Percentiles rank a stretch among this genome's conserved stretches.
These are phyloP conservation scores for Chelonus formosanus DNA, from an alignment of 2,888 invertebrate species.

Conservation along the genomic window DNA sequence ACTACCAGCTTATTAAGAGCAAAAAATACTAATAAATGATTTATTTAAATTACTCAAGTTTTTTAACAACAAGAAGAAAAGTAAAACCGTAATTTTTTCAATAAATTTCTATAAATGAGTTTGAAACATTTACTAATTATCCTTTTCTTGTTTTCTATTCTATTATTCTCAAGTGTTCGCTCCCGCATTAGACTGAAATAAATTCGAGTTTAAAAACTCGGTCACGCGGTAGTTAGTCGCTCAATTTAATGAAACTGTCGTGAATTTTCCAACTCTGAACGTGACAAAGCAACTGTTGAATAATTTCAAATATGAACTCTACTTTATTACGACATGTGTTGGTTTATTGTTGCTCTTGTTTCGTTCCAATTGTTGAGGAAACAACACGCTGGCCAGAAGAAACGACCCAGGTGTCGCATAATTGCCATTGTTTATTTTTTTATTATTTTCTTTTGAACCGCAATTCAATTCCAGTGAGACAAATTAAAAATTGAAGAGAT, in stretches of 20 bases:
- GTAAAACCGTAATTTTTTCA: too few species aligned
- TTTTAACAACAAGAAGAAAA: too few species aligned
- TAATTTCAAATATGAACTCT: conserved; percentile 25
- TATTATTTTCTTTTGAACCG: conserved; percentile 12
- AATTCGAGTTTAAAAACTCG: conserved; percentile 49
- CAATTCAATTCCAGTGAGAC: conserved; percentile 33
- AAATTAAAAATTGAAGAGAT: conserved; percentile 24
- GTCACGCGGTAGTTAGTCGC: conserved; percentile 50
- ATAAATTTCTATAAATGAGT: too few species aligned
- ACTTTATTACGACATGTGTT: conserved; percentile 13
- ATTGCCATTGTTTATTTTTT: not conserved
- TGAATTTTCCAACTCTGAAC: conserved; percentile 27
- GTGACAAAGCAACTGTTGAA: conserved; percentile 21
- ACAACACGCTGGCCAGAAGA: conserved; percentile 3
- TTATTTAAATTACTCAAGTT: too few species aligned
- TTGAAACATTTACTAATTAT: too few species aligned
- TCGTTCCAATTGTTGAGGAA: conserved; percentile 20
- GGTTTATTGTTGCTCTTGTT: not conserved
- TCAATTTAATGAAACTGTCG: conserved; percentile 55
- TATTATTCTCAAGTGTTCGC: conserved; percentile 20
- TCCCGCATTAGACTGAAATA: conserved; percentile 15
- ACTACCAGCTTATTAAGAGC: too few species aligned
- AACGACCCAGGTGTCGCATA: conserved; percentile 28
- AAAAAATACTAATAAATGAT: too few species aligned
- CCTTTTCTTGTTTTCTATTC: conserved; percentile 3